Conservation (phyloP, 23 tunicate species). For the Ciona savignyi region DNA sequence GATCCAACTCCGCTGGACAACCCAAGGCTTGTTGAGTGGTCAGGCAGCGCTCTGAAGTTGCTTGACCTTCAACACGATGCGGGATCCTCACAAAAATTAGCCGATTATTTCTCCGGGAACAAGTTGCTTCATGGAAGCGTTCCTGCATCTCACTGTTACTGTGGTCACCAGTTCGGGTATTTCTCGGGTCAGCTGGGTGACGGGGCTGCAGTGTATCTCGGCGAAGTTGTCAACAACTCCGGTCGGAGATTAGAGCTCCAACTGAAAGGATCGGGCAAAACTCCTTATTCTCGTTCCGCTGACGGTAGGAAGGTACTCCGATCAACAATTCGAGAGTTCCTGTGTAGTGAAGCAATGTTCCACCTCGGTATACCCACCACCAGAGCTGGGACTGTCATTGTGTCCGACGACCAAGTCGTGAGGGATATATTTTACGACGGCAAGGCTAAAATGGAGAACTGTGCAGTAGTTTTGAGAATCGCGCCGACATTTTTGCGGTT, state of each 20-base stretch:
- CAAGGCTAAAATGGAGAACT: constrained; percentile 36
- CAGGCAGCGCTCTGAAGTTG: constrained; percentile 41
- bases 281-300: constrained; percentile 67
- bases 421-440: constrained; percentile 92
- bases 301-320: constrained; percentile 78
- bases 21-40: constrained; percentile 66
- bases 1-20: constrained; percentile 71
- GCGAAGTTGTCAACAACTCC: constrained; percentile 28
- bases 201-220: constrained; percentile 68
- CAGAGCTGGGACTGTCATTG: constrained; percentile 61
- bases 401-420: constrained; percentile 41
- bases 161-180: constrained; percentile 78
- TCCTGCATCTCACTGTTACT: constrained; percentile 58
- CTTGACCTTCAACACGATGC: constrained; percentile 29
- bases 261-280: constrained; percentile 66
- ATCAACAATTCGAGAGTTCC: constrained; percentile 69
- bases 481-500: constrained; percentile 77
- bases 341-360: constrained; percentile 76
- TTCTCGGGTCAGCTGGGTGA: constrained; percentile 85
- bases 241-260: constrained; percentile 60
- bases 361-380: constrained; percentile 51
- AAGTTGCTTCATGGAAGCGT: constrained; percentile 46
- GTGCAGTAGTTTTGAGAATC: constrained; percentile 67
- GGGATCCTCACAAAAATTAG: constrained; percentile 29
- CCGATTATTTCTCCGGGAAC: constrained; percentile 68